phyloP scores from a whole-genome alignment of 2,888 invertebrate species.

The Oligia strigilis region DNA sequence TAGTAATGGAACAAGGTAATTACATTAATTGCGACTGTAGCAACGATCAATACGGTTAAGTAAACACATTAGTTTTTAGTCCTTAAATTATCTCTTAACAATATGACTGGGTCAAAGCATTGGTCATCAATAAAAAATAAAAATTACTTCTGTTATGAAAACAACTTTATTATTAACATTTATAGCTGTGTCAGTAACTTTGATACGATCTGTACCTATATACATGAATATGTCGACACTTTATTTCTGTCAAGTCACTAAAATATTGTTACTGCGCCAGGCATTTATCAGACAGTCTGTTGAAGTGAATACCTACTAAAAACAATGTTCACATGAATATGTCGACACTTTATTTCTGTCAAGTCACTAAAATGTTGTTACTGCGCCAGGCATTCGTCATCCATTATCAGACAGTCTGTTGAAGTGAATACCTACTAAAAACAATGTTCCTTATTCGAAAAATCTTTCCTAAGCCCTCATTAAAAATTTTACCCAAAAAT shows the following conservation, averaged over 20 bases:
- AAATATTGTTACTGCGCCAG: neutral
- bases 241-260: neutral
- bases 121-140: too few relatives aligned
- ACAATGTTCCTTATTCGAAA: conserved; percentile 8
- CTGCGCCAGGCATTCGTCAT: neutral
- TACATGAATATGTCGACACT: neutral
- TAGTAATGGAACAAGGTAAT: neutral
- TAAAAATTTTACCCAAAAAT: neutral
- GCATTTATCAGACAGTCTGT: neutral
- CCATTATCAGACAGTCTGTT: neutral
- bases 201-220: neutral
- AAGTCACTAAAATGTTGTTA: neutral
- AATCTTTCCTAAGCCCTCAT: neutral
- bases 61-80: neutral
- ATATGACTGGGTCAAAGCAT: too few relatives aligned
- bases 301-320: neutral
- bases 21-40: neutral
- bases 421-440: neutral
- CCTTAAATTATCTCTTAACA: neutral
- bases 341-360: neutral
- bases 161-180: neutral
- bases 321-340: conserved; percentile 12
- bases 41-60: neutral
- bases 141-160: neutral
- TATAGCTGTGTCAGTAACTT: neutral